Evolutionary conservation across 2,113 vertebrate genomes (phyloP), one percentile per base, ranked within the genome.

Genomic region (Protobothrops mucrosquamatus): DNA sequence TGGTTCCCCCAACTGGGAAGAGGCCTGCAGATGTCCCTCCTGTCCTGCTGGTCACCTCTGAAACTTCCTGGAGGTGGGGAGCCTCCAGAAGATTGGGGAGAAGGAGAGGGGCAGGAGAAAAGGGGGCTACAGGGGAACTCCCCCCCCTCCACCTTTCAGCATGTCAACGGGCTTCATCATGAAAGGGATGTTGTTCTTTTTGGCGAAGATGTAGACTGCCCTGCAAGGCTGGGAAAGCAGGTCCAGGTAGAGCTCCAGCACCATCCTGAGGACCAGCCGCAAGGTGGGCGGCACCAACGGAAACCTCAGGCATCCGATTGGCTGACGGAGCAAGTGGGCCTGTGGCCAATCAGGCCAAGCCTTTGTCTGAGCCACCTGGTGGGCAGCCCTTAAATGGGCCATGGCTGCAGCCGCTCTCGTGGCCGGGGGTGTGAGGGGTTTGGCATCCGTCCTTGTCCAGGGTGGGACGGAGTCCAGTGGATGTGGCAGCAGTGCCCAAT

Each of bases 191-290:
- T 96, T 94, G 87, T 97, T 97, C 59, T 69, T 97, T 29, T 97
- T 98, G 95, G 98, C 97, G 2, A 99, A 98, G 91, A 99, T 96
- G 95, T 97, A 99, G 88, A 99, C 95, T 0, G 98, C 96, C 3
- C 98, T 96, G 96, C 98, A 98, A 24, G 98, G 98, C 96, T 98
- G 98, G 0, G 98, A 99, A 61, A 97, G 1, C 34, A 99, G 96
- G 92, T 99, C 98, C 14, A 99, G 97, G 90, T 98, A 99, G 18
- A 99, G 96, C 93, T 99, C 98, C 96, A 99, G 95, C 1, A 22
- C 94, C 96, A 97, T 96, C 43, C 39, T 7, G 0, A 91, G 0
- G 6, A 3, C 4, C 43, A 43, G 43, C 3, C 7, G 9, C 15
- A 6, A 52, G 69, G 86, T 52, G 86, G 86, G 11, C 1, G 18